Conservation (phyloP, 1,140 invertebrate species). For the Drosophila mauritiana region DNA sequence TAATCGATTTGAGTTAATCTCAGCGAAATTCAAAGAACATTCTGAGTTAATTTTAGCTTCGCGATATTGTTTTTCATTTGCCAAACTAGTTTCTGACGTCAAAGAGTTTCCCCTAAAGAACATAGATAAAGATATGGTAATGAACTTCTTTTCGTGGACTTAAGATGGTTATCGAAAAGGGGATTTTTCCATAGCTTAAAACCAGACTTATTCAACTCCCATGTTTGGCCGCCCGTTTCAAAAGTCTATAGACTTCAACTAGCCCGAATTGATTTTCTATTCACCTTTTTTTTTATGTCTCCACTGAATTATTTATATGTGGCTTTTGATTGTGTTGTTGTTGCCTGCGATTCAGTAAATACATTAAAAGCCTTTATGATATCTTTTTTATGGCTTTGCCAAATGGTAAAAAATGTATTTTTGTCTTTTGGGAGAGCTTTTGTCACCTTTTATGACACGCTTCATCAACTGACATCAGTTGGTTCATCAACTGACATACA, state of each 20-base stretch:
- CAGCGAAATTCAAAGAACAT: not conserved
- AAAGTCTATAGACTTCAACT: not conserved
- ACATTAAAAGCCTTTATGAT: conserved; percentile 28
- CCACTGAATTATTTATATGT: conserved; percentile 40
- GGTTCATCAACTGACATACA: conserved; percentile 6
- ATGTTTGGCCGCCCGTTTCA: conserved; percentile 12
- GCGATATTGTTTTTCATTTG: not conserved
- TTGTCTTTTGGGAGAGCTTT: conserved; percentile 21
- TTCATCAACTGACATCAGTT: conserved; percentile 3
- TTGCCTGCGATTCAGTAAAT: conserved; percentile 10
- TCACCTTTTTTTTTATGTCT: conserved; percentile 43
- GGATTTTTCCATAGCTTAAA: conserved; percentile 26
- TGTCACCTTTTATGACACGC: not conserved
- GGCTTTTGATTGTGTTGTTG: conserved; percentile 4
- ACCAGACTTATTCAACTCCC: conserved; percentile 23
- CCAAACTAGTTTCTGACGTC: conserved; percentile 21
- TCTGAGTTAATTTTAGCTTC: not conserved
- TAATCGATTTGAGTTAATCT: not conserved
- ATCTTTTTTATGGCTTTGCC: conserved; percentile 23
- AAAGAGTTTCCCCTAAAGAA: conserved; percentile 32
- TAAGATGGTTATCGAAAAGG: conserved; percentile 9
- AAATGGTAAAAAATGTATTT: not conserved
- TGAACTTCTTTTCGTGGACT: conserved; percentile 3
- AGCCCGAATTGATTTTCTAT: conserved; percentile 38
- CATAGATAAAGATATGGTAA: conserved; percentile 15